phyloP scores from a whole-genome alignment of 30 jellyfish, hydroid and myxozoan genomes.

The Hydractinia echinata region DNA sequence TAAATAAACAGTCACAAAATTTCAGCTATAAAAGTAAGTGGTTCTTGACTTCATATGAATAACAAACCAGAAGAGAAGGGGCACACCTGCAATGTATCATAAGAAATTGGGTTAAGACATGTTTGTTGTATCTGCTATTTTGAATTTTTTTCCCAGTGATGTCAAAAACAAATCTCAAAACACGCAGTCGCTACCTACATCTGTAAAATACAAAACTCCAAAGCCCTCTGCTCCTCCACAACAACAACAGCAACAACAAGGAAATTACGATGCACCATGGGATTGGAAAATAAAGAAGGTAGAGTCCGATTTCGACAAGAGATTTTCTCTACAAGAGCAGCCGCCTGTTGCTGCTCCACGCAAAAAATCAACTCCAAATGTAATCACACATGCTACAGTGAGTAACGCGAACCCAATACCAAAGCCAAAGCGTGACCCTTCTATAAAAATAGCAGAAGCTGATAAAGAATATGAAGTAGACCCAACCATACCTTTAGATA shows the following conservation, averaged over 20 bases:
- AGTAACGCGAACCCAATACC: slow-evolving; percentile 29
- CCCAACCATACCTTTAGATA: slow-evolving; percentile 81
- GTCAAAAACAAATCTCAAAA: too few relatives aligned
- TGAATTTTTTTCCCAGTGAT: too few relatives aligned
- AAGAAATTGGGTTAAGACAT: too few relatives aligned
- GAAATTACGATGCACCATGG: slow-evolving; percentile 95
- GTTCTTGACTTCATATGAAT: too few relatives aligned
- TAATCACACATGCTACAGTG: slow-evolving; percentile 9
- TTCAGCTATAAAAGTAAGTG: too few relatives aligned
- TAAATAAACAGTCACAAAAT: too few relatives aligned
- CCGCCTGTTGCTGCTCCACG: slow-evolving; percentile 13
- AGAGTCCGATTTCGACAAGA: slow-evolving; percentile 22
- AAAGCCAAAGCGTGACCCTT: slow-evolving; percentile 18
- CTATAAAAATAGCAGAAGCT: background rate
- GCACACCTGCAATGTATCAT: too few relatives aligned
- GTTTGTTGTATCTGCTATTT: too few relatives aligned
- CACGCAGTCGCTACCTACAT: too few relatives aligned
- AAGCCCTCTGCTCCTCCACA: too few relatives aligned
- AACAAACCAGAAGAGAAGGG: too few relatives aligned
- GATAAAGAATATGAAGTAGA: slow-evolving; percentile 50
- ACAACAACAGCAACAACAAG: background rate
- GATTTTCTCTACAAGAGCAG: slow-evolving; percentile 18
- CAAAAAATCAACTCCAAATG: slow-evolving; percentile 33
- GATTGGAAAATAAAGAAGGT: slow-evolving; percentile 60
- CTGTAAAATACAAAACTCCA: too few relatives aligned